Base-by-base conservation (phyloP, 2,797 vertebrate species). In the Typhlichthys subterraneus region DNA sequence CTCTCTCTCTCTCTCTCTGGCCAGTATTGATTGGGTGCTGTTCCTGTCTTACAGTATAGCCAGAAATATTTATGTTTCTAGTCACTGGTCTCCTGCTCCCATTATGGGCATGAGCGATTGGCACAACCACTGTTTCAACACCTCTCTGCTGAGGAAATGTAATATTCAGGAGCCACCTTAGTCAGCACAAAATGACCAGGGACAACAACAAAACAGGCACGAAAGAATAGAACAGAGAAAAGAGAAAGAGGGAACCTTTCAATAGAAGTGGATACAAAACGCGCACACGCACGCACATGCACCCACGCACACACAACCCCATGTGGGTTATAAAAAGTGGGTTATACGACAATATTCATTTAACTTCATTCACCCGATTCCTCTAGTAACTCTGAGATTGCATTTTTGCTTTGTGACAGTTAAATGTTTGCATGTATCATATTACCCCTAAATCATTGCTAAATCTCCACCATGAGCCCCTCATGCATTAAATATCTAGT, bases 91-190 rank as follows among this genome's bases (percentile, higher is more conserved):
- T 83, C 82, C 50, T 63, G 67, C 79, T 85, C 80, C 76, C 76
- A 86, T 88, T 85, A 85, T 60, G 60, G 72, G 69, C 71, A 77
- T 91, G 89, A 92, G 88, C 81, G 84, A 91, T 90, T 83, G 89
- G 81, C 74, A 77, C 46, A 63, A 82, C 71, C 79, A 81, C 59
- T 77, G 84, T 89, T 88, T 87, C 81, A 89, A 82, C 89, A 91
- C 85, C 85, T 83, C 67, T 46, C 65, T 76, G 77, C 85, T 68
- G 71, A 75, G 60, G 73, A 82, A 77, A 83, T 85, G 78, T 79
- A 86, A 91, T 89, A 91, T 91, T 91, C 87, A 89, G 76, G 64
- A 85, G 79, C 73, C 53, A 64, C 70, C 71, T 73, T 83, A 90
- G 84, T 93, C 91, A 92, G 91, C 90, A 79, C 74, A 86, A 87